Conservation (phyloP, 2,888 invertebrate species). For the Uropetala carovei region DNA sequence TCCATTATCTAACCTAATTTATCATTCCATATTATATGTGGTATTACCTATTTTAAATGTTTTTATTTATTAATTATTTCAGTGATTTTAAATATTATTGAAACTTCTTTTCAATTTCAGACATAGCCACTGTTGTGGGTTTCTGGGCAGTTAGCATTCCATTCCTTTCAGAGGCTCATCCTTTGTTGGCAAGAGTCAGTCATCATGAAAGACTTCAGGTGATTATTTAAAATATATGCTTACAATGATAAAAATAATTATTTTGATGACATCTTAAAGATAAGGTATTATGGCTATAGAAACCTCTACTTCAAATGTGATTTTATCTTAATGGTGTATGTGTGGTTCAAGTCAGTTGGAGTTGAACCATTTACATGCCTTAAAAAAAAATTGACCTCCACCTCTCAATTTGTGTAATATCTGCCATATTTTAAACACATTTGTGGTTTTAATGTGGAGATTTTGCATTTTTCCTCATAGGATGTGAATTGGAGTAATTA, state of each 20-base stretch:
- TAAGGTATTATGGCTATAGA: no score
- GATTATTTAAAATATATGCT: conserved; percentile 68
- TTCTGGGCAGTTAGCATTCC: conserved; percentile 97
- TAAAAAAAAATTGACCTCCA: no score
- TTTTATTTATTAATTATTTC: not conserved
- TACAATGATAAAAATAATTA: no score
- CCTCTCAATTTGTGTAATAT: no score
- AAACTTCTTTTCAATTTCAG: conserved; percentile 76
- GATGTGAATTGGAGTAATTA: no score
- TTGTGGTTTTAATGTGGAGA: no score
- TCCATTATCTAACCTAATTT: not conserved
- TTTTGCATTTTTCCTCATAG: no score
- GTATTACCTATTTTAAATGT: not conserved
- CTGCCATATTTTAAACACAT: no score
- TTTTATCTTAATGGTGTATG: not conserved
- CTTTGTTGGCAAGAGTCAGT: conserved; percentile 80
- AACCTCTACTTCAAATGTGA: no score
- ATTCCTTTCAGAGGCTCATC: conserved; percentile 88
- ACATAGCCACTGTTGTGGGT: conserved; percentile 96
- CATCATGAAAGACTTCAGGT: conserved; percentile 90
- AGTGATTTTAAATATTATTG: not conserved
- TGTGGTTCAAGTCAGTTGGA: not conserved
- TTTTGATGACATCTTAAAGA: no score
- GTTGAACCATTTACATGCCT: no score
- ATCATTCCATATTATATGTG: not conserved